Evolutionary conservation across 2,797 vertebrate genomes (phyloP).

Genomic region (Hybognathus amarus): DNA sequence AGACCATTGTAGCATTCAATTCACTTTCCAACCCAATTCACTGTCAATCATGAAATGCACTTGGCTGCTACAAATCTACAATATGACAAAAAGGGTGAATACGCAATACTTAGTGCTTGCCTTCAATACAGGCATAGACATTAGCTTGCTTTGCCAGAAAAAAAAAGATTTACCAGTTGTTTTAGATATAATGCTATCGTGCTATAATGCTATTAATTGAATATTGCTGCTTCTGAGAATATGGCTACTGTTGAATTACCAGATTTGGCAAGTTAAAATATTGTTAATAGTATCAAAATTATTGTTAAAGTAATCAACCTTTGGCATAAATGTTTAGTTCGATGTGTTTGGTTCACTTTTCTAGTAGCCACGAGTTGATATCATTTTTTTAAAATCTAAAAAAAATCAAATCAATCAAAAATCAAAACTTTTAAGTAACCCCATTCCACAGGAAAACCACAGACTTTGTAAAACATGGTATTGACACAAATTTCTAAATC

Average conservation of each 20-base stretch:
- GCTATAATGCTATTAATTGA: neutral
- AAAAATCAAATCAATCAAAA: too few species aligned
- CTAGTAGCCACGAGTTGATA: neutral
- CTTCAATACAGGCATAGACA: neutral
- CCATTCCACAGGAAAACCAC: neutral
- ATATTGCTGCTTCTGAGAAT: constrained; percentile 11
- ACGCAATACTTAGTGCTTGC: neutral
- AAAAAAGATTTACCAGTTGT: neutral
- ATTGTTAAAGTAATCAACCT: neutral
- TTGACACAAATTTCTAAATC: neutral
- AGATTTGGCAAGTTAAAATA: neutral
- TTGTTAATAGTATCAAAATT: constrained; percentile 1
- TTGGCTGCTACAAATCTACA: constrained; percentile 28
- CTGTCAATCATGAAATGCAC: neutral
- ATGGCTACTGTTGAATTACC: constrained; percentile 42
- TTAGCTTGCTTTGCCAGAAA: neutral
- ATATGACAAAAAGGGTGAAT: constrained; percentile 12
- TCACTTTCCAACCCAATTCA: neutral
- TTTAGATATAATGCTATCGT: neutral
- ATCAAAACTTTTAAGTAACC: neutral
- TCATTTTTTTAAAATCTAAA: too few species aligned
- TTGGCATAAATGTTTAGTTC: neutral
- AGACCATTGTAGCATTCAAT: constrained; percentile 24
- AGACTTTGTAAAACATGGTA: neutral
- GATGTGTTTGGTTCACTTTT: neutral